Evolutionary conservation across 2,113 vertebrate species (phyloP), one percentile per base, ranked within the genome.

Genomic region (Psilopsiagon aymara): DNA sequence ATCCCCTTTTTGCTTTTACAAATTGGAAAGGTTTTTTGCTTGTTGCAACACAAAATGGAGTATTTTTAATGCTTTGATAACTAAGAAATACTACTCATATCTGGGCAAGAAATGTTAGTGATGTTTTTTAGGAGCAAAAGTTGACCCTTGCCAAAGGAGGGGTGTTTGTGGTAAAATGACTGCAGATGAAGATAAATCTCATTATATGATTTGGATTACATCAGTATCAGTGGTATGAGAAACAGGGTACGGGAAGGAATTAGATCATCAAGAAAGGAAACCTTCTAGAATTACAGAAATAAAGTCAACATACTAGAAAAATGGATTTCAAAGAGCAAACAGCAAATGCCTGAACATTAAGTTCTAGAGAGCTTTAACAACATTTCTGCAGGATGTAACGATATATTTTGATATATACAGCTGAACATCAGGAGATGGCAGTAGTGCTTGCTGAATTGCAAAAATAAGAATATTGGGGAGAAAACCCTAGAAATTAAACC

Each of bases 341-440:
- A 31, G 64, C 8, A 67, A 86, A 63, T 24, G 66, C 35, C 57
- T 53, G 46, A 89, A 53, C 55, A 3, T 52, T 44, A n/a, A 37
- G 33, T 78, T 92, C 51, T 47, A 49, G 29, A 71, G 41, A 73
- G 28, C 53, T 82, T 76, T 70, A 59, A 29, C 13, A 68, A 41
- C 6, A 4, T 15, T 46, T 43, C 27, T 63, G 28, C 16, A 33
- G 44, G 52, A 69, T n/a, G 15, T 52, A 20, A 77, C 80, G 70
- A 39, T 46, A 28, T 18, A 9, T 66, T 86, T 74, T 60, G 55
- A 33, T 70, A 28, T 46, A 67, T 97, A n/a, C 95, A 86, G 7
- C 43, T 46, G 31, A 83, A 59, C 46, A 96, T 88, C 98, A 98
- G 97, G 93, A 98, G 98, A 69, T 98, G 98, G 98, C 98, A 98